phyloP scores from a whole-genome alignment of 2,113 vertebrate species.

The Mormoops blainvillei region DNA sequence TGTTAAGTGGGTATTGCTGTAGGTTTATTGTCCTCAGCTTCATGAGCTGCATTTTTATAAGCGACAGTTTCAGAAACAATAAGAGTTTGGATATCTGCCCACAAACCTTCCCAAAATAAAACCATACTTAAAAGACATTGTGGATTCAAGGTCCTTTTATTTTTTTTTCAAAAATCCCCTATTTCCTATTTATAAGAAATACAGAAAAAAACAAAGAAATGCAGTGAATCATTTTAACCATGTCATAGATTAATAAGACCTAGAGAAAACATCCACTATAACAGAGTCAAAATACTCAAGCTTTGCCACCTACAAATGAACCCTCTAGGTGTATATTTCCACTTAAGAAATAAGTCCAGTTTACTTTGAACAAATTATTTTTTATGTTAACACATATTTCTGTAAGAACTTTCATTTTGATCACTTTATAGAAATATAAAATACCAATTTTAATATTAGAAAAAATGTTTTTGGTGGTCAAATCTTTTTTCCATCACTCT shows the following conservation, averaged over 20 bases:
- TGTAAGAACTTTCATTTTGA: not conserved
- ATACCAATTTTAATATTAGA: not conserved
- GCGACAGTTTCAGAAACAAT: constrained; percentile 30
- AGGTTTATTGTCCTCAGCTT: not conserved
- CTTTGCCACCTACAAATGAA: not conserved
- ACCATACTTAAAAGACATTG: not conserved
- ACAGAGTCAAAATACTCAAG: not conserved
- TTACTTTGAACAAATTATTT: constrained; percentile 25
- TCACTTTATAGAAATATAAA: constrained; percentile 1
- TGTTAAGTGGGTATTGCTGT: not conserved
- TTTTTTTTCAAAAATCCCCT: not conserved
- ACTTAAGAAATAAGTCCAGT: not conserved
- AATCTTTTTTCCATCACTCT: not conserved
- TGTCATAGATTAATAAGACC: not conserved
- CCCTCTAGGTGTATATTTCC: not conserved
- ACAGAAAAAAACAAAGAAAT: too few relatives aligned
- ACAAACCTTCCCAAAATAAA: constrained; percentile 40
- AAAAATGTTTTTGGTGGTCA: not conserved
- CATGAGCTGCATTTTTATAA: constrained; percentile 41
- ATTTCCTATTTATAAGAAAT: not conserved
- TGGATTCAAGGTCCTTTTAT: not conserved
- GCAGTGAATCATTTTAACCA: not conserved
- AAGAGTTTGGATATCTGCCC: constrained; percentile 45
- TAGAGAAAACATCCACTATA: not conserved
- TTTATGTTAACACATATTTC: not conserved